A percentile compares a stretch with the other conserved stretches of the same genome.
These are phyloP conservation scores for Mycteria americana DNA, from an alignment of 2,797 vertebrate genomes.

Conservation along the genomic window DNA sequence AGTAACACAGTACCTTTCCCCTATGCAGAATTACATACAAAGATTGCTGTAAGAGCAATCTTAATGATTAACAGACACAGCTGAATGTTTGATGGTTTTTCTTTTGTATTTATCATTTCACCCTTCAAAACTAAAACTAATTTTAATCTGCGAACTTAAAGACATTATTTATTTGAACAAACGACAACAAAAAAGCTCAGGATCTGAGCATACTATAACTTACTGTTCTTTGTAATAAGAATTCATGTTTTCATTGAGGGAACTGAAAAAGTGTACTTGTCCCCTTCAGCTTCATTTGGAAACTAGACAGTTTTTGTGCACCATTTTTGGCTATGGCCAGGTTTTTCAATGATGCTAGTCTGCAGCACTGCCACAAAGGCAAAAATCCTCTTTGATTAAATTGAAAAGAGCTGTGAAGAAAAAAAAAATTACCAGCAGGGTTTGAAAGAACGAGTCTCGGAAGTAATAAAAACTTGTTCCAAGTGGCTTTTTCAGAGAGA, in stretches of 20 bases:
- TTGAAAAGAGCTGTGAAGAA: background rate
- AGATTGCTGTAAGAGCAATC: background rate
- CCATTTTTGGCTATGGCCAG: background rate
- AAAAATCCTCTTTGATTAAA: background rate
- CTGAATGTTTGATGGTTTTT: background rate
- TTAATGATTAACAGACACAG: background rate
- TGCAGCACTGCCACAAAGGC: background rate
- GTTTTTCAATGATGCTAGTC: background rate
- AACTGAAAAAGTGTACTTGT: background rate
- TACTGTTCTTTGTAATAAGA: background rate
- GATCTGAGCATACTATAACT: background rate
- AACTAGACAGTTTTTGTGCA: background rate
- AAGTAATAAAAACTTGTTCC: conserved; percentile 16
- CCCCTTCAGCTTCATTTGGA: background rate
- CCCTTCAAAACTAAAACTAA: background rate
- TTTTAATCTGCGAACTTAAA: background rate
- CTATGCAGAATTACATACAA: background rate
- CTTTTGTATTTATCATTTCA: background rate
- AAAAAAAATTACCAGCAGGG: background rate
- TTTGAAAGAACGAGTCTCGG: background rate
- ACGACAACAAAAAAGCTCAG: background rate
- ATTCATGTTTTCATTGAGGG: background rate
- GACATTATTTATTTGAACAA: background rate
- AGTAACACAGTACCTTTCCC: background rate
- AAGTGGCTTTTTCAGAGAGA: background rate